Conservation (phyloP, 2,113 vertebrate species). For the Centropus bengalensis region DNA sequence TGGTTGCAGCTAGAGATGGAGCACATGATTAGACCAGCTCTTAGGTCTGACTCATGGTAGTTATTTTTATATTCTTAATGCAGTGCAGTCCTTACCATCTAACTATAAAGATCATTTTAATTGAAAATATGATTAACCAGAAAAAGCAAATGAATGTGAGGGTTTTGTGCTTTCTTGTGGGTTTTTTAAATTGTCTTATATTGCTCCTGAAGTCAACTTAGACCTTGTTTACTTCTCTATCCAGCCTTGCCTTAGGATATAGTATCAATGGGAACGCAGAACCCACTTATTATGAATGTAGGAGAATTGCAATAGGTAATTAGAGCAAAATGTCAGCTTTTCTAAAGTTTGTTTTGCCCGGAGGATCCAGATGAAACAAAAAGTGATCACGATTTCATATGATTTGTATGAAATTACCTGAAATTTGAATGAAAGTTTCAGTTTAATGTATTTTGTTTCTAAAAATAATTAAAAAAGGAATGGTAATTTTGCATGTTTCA, state of each 20-base stretch:
- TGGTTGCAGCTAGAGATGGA: not conserved
- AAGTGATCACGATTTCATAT: not conserved
- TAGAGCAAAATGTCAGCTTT: slow-evolving; percentile 34
- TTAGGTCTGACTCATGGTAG: not conserved
- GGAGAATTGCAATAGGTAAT: slow-evolving; percentile 10
- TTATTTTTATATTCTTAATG: not conserved
- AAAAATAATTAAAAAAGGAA: not conserved
- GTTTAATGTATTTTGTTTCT: not conserved
- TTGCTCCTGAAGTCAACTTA: slow-evolving; percentile 25
- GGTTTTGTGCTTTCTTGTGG: slow-evolving; percentile 25
- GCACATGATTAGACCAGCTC: not conserved
- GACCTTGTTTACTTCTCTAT: slow-evolving; percentile 47
- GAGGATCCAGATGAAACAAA: not conserved
- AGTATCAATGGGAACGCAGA: slow-evolving; percentile 51
- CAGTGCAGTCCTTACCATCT: not conserved
- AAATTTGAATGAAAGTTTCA: not conserved
- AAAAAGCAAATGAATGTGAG: not conserved
- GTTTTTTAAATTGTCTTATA: not conserved
- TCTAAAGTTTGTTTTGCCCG: not conserved
- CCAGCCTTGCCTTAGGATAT: slow-evolving; percentile 37
- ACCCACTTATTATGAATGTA: slow-evolving; percentile 10
- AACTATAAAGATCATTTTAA: slow-evolving; percentile 10
- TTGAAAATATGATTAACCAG: slow-evolving; percentile 41
- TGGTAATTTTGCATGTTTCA: not conserved
- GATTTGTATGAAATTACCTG: not conserved